A percentile compares a stretch with the other conserved stretches of the same genome.
phyloP scores from a whole-genome alignment of 2,113 vertebrate genomes.

The Callipepla californica region DNA sequence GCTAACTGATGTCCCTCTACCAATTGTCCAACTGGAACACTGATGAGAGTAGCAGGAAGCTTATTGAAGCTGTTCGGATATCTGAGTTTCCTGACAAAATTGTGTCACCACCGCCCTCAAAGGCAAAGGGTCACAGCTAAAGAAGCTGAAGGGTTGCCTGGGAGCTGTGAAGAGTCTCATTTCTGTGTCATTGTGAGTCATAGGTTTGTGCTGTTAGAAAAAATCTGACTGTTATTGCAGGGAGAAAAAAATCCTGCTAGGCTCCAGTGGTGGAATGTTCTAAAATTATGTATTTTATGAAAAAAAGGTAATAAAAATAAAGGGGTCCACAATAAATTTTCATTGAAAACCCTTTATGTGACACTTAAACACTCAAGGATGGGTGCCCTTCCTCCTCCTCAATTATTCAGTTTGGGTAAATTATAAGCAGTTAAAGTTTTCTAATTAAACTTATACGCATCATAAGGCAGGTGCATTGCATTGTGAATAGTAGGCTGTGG shows the following conservation, averaged over 20 bases:
- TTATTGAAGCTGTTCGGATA: neutral
- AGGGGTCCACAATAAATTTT: constrained; percentile 49
- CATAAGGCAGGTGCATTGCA: constrained; percentile 52
- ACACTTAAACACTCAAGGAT: constrained; percentile 33
- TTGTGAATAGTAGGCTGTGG: constrained; percentile 47
- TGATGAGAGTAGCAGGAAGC: neutral
- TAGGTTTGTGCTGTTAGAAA: neutral
- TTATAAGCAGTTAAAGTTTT: constrained; percentile 66
- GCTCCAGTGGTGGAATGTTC: neutral
- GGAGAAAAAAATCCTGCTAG: neutral
- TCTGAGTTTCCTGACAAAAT: neutral
- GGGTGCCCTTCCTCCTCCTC: constrained; percentile 54
- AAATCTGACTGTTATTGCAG: neutral
- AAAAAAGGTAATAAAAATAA: neutral
- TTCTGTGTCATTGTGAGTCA: neutral
- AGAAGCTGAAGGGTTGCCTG: neutral
- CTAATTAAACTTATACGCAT: constrained; percentile 70
- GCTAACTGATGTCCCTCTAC: neutral
- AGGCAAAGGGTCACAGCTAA: neutral
- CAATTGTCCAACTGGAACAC: neutral
- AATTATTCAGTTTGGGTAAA: constrained; percentile 52
- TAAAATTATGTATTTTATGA: neutral
- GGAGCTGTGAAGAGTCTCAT: neutral
- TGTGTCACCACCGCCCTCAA: neutral
- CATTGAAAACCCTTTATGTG: constrained; percentile 46